phyloP scores from a whole-genome alignment of 2,888 invertebrate species.

The Chrysomela aeneicollis region DNA sequence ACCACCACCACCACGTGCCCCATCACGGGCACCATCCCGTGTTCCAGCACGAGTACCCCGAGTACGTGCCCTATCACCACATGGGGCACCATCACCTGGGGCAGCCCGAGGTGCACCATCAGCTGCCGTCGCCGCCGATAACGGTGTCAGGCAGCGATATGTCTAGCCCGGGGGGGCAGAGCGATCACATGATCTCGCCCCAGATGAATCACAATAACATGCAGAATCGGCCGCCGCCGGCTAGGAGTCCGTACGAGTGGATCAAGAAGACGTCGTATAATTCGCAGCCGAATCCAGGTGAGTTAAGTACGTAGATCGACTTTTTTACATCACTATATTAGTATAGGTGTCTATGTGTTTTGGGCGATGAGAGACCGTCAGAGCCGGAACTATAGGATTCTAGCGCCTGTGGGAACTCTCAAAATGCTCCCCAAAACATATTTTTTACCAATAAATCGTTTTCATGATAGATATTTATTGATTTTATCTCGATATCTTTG shows the following conservation, averaged over 20 bases:
- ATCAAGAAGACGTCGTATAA: constrained; percentile 91
- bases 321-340: no score
- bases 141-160: constrained; percentile 69
- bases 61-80: constrained; percentile 60
- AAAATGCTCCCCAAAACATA: no score
- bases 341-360: no score
- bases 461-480: no score
- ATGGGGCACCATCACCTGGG: not conserved
- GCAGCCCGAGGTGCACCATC: constrained; percentile 41
- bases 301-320: constrained; percentile 44
- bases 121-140: constrained; percentile 67
- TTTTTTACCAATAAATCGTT: no score
- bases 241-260: constrained; percentile 88
- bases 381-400: no score
- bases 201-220: constrained; percentile 43
- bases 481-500: no score
- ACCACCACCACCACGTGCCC: constrained; percentile 52
- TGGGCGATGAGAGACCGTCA: no score
- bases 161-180: constrained; percentile 66
- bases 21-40: constrained; percentile 9
- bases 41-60: constrained; percentile 60
- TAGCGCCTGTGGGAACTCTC: no score
- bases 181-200: constrained; percentile 51
- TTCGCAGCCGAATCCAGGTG: constrained; percentile 85
- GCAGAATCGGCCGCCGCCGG: constrained; percentile 70